Evolutionary conservation across 2,888 invertebrate species (phyloP).

Genomic region (Lasioglossum marginatum): DNA sequence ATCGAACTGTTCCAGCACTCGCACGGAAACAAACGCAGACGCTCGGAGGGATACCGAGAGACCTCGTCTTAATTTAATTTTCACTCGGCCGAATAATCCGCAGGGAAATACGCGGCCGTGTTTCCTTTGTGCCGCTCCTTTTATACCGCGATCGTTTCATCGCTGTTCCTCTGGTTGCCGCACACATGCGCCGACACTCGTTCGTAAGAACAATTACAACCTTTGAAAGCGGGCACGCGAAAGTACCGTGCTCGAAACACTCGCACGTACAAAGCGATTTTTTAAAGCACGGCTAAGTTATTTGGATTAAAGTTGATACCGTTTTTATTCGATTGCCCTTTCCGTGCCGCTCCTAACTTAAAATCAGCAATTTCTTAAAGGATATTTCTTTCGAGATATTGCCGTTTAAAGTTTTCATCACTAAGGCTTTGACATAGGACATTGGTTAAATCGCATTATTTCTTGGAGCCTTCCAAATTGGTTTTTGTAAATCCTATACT

Average conservation of each 20-base stretch:
- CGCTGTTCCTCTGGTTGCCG: constrained; percentile 6
- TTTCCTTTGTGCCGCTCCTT: constrained; percentile 15
- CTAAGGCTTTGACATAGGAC: no score
- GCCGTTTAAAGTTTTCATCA: no score
- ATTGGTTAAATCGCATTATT: no score
- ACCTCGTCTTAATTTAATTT: constrained; percentile 62
- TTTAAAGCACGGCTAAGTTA: not conserved
- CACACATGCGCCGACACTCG: not conserved
- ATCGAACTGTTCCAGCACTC: not conserved
- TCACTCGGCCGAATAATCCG: constrained; percentile 45
- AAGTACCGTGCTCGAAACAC: not conserved
- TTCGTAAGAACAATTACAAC: constrained; percentile 1
- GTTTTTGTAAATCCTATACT: no score
- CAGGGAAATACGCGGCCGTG: constrained; percentile 51
- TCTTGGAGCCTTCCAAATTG: no score
- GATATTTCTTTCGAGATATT: no score
- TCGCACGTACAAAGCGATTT: not conserved
- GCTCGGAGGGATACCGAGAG: not conserved
- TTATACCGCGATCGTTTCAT: constrained; percentile 29
- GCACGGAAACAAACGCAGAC: constrained; percentile 10
- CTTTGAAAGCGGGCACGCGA: not conserved
- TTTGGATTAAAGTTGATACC: not conserved
- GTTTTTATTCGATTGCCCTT: not conserved
- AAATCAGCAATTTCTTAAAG: not conserved
- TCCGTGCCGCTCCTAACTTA: not conserved